phyloP scores from a whole-genome alignment of 2,113 vertebrate species.

The Cyphomyrus discorhynchus region DNA sequence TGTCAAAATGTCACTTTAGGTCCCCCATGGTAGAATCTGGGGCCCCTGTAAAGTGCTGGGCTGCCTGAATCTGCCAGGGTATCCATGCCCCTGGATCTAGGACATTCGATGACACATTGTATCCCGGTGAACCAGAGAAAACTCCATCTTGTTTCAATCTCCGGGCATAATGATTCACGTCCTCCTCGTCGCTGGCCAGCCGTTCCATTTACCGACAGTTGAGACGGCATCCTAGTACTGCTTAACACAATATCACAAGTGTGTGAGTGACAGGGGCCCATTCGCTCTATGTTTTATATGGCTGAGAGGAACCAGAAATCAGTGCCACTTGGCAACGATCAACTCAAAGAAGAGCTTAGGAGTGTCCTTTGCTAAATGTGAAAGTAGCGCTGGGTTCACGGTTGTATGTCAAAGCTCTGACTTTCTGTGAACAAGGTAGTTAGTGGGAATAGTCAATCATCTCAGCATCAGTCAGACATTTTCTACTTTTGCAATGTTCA shows the following conservation, averaged over 20 bases:
- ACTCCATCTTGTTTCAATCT: background rate
- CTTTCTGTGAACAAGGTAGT: constrained; percentile 19
- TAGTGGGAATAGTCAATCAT: constrained; percentile 30
- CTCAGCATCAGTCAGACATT: constrained; percentile 39
- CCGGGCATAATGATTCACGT: background rate
- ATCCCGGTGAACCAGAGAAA: background rate
- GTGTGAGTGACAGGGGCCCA: background rate
- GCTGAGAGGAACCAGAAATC: background rate
- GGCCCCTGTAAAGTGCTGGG: background rate
- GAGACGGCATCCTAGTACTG: background rate
- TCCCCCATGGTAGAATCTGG: background rate
- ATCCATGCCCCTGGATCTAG: background rate
- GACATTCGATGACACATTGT: background rate
- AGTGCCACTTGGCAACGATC: background rate
- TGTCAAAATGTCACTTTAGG: background rate
- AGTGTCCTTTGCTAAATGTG: background rate
- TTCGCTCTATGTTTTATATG: background rate
- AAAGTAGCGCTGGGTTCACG: background rate
- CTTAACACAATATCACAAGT: background rate
- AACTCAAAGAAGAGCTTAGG: background rate
- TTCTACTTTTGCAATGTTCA: constrained; percentile 32
- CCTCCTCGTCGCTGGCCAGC: background rate
- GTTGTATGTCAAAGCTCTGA: background rate
- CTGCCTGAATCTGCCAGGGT: background rate
- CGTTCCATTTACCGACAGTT: background rate